Percentiles rank a stretch among this genome's conserved stretches.
These are phyloP conservation scores for Arrhamphus sclerolepis DNA, from an alignment of 2,797 vertebrate genomes.

Conservation along the genomic window DNA sequence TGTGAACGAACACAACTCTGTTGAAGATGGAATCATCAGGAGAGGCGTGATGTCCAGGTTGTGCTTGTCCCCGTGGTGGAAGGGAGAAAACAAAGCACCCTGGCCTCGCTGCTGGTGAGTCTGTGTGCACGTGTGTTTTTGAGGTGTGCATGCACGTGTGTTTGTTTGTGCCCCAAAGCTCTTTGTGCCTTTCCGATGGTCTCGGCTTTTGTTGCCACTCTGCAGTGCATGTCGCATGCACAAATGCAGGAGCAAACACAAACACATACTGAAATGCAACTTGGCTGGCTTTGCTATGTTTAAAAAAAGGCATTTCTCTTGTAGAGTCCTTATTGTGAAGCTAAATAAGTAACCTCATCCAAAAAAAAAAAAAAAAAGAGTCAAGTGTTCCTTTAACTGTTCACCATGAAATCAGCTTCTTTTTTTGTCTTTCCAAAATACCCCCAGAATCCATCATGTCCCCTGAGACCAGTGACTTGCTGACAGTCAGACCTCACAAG, in stretches of 20 bases:
- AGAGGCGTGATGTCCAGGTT: slow-evolving; percentile 28
- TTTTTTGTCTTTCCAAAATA: neutral
- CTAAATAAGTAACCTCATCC: too few relatives aligned
- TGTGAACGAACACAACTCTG: too few relatives aligned
- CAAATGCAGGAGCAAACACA: slow-evolving; percentile 24
- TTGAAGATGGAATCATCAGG: too few relatives aligned
- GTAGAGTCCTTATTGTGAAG: too few relatives aligned
- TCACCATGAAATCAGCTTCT: too few relatives aligned
- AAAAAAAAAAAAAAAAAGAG: neutral
- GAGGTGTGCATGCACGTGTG: slow-evolving; percentile 3
- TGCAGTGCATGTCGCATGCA: slow-evolving; percentile 38
- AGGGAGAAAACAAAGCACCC: slow-evolving; percentile 1
- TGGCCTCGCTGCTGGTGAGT: slow-evolving; percentile 3
- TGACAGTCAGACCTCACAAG: slow-evolving; percentile 33
- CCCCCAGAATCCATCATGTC: slow-evolving; percentile 18
- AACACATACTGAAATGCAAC: slow-evolving; percentile 8
- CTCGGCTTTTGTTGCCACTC: slow-evolving; percentile 72
- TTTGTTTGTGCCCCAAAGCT: slow-evolving; percentile 41
- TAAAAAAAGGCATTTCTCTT: neutral
- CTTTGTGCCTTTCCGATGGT: slow-evolving; percentile 74
- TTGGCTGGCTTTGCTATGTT: slow-evolving; percentile 2
- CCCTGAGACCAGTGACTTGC: slow-evolving; percentile 16
- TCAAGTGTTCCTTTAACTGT: neutral
- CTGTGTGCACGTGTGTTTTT: too few relatives aligned
- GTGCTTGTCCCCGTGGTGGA: slow-evolving; percentile 20